Evolutionary conservation across 2,888 invertebrate genomes (phyloP).

Genomic region (Sphaerophoria taeniata): DNA sequence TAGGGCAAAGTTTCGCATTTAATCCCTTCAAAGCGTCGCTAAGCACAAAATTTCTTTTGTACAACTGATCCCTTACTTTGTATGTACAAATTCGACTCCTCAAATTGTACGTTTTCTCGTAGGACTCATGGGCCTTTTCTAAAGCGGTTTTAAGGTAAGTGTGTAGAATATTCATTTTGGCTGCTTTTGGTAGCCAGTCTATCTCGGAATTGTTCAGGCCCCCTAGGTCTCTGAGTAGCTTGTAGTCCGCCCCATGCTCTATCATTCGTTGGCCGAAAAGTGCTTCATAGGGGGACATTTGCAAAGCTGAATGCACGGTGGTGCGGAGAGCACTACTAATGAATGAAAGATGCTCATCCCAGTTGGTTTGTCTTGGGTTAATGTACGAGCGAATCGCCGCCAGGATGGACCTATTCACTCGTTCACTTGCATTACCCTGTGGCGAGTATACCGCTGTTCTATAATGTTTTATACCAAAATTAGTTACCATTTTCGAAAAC

Average conservation of each 20-base stretch:
- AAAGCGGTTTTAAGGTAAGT: background rate
- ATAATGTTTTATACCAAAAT: no score
- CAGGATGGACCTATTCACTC: no score
- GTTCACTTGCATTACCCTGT: no score
- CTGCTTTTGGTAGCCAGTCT: background rate
- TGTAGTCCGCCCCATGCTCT: background rate
- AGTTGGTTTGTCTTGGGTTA: no score
- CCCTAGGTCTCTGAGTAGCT: background rate
- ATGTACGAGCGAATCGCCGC: no score
- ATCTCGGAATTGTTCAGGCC: background rate
- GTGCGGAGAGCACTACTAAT: no score
- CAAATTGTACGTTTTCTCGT: background rate
- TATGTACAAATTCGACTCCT: background rate
- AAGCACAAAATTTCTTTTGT: background rate
- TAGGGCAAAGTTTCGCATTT: no score
- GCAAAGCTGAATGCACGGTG: no score
- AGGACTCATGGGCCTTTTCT: background rate
- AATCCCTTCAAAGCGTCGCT: background rate
- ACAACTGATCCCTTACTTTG: background rate
- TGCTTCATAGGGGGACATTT: no score
- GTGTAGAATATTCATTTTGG: slow-evolving; percentile 1
- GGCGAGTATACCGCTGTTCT: no score
- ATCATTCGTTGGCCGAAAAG: background rate
- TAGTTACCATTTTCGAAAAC: no score
- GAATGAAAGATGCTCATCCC: no score